Evolutionary conservation across 2,888 invertebrate genomes (phyloP), one percentile per base, ranked within the genome.

Genomic region (Chelonus formosanus): DNA sequence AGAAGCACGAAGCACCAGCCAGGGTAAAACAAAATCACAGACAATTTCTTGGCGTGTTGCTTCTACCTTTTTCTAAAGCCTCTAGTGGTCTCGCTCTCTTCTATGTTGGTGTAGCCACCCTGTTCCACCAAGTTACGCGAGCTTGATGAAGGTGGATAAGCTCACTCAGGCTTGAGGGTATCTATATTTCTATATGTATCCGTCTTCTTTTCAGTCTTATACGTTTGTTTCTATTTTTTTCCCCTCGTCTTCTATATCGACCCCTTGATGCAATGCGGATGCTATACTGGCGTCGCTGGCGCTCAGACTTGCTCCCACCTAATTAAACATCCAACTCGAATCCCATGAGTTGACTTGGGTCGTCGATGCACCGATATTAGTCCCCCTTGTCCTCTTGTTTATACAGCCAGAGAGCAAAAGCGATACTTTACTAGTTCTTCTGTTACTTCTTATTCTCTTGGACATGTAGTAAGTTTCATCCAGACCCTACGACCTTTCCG

Each of bases 291-390:
- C 68, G 67, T 69, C 63, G 63, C 61, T 71, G 68, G 67, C 70
- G 56, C 36, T 56, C 44, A 48, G 50, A 34, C 54, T 44, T n/a
- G 75, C 76, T 79, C 77, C 77, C 80, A 82, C 83, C 83, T 83
- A 83, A 83, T 83, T 83, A 83, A 83, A 83, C 83, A 83, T 82
- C 83, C 78, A 81, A 74, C 79, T 77, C 77, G 80, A 79, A 76
- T 76, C 78, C 67, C 74, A 35, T 77, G 74, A 78, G 76, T 79
- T 79, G 76, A 76, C 76, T 76, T 72, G 78, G 74, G 74, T 77
- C 81, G 77, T 80, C 80, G 83, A 83, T 80, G 83, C 81, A 82
- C 81, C 81, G 83, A 83, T 84, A 84, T 84, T 82, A 82, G 80
- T 78, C 75, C 77, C 20, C 20, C 20, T 20, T 20, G 20, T 20